A percentile compares a stretch with the other conserved stretches of the same genome.
phyloP scores from a whole-genome alignment of 23 tunicate species.

The Ciona savignyi region DNA sequence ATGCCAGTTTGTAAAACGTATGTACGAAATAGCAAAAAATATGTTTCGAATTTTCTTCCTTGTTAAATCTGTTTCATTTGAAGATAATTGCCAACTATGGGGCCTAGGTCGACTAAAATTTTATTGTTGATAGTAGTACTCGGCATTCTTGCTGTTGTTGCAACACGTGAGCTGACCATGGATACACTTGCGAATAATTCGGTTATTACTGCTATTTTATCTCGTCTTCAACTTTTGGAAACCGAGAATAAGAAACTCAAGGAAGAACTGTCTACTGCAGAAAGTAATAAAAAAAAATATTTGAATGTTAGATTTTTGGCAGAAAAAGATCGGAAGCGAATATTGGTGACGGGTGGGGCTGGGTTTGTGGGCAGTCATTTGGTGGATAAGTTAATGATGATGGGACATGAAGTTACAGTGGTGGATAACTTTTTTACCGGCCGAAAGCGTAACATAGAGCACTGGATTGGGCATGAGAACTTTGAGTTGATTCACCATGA shows the following conservation, averaged over 20 bases:
- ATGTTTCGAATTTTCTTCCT: too few species aligned
- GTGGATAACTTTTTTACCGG: constrained; percentile 96
- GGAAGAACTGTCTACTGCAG: constrained; percentile 11
- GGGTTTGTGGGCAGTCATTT: constrained; percentile 97
- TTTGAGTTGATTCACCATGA: constrained; percentile 91
- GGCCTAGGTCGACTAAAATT: not conserved
- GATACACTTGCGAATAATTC: constrained; percentile 7
- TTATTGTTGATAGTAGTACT: constrained; percentile 3
- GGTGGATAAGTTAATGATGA: constrained; percentile 75
- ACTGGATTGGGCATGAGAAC: constrained; percentile 97
- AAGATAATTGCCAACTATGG: too few species aligned
- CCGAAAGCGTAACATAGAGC: constrained; percentile 89
- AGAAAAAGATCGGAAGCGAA: constrained; percentile 84
- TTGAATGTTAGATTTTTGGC: constrained; percentile 64
- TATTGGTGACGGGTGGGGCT: constrained; percentile 94
- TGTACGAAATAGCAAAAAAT: too few species aligned
- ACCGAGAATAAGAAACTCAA: constrained; percentile 30
- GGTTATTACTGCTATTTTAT: constrained; percentile 8
- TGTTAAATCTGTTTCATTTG: too few species aligned
- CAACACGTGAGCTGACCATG: constrained; percentile 25
- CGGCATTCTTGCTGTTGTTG: constrained; percentile 24
- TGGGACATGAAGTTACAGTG: constrained; percentile 93
- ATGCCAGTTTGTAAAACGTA: too few species aligned
- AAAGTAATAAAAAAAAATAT: constrained; percentile 21
- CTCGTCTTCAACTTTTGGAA: constrained; percentile 12